phyloP scores from a whole-genome alignment of 2,113 vertebrate species.

The Passer montanus region DNA sequence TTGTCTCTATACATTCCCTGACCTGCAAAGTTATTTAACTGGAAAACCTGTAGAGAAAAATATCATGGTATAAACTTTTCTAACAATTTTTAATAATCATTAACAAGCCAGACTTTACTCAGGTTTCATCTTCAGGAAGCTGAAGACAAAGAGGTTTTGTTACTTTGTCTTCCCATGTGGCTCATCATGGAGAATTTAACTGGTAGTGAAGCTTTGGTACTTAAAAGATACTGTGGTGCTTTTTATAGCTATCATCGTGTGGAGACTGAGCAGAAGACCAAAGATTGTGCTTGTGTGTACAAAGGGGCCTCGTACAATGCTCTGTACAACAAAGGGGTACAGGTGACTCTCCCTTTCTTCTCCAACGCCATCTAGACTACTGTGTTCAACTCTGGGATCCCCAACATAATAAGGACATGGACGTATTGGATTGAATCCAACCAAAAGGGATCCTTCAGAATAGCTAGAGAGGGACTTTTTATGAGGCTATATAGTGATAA shows the following conservation, averaged over 20 bases:
- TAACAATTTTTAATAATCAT: neutral
- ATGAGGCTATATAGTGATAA: neutral
- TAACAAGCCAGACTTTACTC: neutral
- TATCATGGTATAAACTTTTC: neutral
- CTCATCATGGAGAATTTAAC: neutral
- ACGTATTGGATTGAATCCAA: neutral
- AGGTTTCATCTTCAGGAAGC: neutral
- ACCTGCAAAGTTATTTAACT: neutral
- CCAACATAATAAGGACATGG: neutral
- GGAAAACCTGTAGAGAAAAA: neutral
- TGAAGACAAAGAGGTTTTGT: neutral
- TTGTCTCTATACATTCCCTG: neutral
- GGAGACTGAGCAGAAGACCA: neutral
- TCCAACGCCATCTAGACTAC: neutral
- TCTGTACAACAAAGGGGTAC: neutral
- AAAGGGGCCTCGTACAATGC: neutral
- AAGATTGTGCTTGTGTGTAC: neutral
- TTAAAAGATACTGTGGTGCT: neutral
- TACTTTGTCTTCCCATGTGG: neutral
- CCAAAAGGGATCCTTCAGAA: neutral
- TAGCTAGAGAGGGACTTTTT: neutral
- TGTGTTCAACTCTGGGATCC: neutral
- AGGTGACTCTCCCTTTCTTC: neutral
- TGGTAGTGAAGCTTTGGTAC: neutral
- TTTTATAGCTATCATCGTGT: neutral